Conservation (phyloP, 2,113 vertebrate genomes). For the Hypanus sabinus region DNA sequence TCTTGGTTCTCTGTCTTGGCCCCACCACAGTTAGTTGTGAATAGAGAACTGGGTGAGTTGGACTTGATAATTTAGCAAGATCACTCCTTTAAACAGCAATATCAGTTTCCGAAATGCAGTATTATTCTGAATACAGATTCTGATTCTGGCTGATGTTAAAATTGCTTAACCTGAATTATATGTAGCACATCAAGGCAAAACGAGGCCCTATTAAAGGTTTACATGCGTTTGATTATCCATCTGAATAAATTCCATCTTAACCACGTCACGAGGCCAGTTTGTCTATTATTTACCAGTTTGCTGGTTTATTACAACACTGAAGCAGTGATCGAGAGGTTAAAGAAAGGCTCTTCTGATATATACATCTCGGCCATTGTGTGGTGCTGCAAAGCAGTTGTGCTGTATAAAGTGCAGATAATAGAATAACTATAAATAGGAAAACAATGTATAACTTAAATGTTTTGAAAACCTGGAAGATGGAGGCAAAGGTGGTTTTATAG, state of each 20-base stretch:
- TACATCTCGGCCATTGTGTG: neutral
- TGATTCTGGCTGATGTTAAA: neutral
- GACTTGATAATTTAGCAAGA: neutral
- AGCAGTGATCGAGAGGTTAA: neutral
- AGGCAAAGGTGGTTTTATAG: neutral
- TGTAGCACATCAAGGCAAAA: neutral
- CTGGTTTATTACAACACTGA: conserved; percentile 7
- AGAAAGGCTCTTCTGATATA: neutral
- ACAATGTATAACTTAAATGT: neutral
- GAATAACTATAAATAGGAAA: neutral
- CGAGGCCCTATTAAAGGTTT: neutral
- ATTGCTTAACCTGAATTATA: neutral
- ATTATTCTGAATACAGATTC: neutral
- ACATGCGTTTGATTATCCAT: neutral
- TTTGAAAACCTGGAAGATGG: neutral
- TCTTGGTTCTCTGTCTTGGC: too few species aligned
- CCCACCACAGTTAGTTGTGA: too few species aligned
- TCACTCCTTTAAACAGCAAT: neutral
- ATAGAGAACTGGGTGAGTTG: neutral
- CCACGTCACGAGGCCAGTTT: neutral
- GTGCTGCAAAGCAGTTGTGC: conserved; percentile 18
- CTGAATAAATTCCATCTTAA: neutral
- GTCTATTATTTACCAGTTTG: neutral
- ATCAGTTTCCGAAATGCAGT: neutral
- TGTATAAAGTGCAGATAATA: neutral